Evolutionary conservation across 2,113 vertebrate species (phyloP), one percentile per base, ranked within the genome.

Genomic region (Anarhynchus alexandrinus): DNA sequence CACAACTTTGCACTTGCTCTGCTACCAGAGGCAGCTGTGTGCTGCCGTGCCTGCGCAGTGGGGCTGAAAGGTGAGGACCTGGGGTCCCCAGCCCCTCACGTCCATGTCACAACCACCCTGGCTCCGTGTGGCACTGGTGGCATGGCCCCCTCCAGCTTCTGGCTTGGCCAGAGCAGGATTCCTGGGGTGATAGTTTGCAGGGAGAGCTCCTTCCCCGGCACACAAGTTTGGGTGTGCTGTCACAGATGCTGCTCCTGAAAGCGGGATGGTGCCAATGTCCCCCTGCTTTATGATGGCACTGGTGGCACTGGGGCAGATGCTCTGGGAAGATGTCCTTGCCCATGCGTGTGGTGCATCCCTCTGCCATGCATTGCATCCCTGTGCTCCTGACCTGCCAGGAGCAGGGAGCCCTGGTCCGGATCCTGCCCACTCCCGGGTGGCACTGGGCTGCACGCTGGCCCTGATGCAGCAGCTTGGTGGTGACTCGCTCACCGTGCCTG

Each of bases 301-400:
- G 59, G 34, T 64, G 88, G 59, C 1, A 1, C 71, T 6, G 20
- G 38, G 66, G 23, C 40, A 80, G 67, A 69, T 76, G 38, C 1
- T 0, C 25, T 36, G 18, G 40, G 36, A 67, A 52, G 23, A 13
- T 55, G 18, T 57, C 51, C 19, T 49, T 55, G 74, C 30, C 27
- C 1, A 1, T 2, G 11, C 2, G 3, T 5, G 2, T 0, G 0
- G 29, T 45, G 38, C 34, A 45, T 45, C 29, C 65, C 38, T 55
- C 38, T 78, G 81, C 49, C 34, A 43, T 49, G 34, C 23, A 34
- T 34, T 8, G 27, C 21, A 70, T 40, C 38, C 38, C 42, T 4
- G 1, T 74, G 25, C 23, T 85, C 42, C 61, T 38, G 25, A 62
- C 47, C 42, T 15, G 12, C 27, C 22, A 23, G 40, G 16, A 90